Percentiles rank a stretch among this genome's conserved stretches.
These are phyloP conservation scores for Eremobia ochroleuca DNA, from an alignment of 2,888 invertebrate species.

Conservation along the genomic window DNA sequence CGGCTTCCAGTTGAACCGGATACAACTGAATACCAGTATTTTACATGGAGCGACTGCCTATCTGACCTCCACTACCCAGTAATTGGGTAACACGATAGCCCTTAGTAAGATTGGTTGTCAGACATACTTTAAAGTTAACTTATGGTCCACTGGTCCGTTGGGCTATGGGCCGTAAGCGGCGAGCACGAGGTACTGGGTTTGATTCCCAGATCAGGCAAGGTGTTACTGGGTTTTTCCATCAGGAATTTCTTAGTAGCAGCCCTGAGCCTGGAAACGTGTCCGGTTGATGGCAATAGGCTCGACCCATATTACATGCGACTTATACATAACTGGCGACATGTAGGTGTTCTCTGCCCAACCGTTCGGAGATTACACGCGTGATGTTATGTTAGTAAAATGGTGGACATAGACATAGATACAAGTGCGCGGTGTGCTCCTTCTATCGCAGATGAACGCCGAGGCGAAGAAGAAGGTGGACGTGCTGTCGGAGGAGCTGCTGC, in stretches of 20 bases:
- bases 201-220: background rate
- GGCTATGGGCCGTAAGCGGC: background rate
- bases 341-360: no score
- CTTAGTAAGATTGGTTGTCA: no score
- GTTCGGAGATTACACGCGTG: no score
- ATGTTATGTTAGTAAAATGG: no score
- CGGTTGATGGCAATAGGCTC: background rate
- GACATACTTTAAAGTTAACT: no score
- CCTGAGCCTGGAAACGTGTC: background rate
- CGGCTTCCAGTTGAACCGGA: no score
- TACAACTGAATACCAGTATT: no score
- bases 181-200: background rate
- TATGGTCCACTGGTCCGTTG: no score
- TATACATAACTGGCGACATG: no score
- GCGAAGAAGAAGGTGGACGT: conserved; percentile 88
- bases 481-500: conserved; percentile 85
- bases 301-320: background rate
- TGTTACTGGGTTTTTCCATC: background rate
- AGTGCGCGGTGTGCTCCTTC: background rate
- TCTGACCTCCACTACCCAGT: no score
- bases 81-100: no score
- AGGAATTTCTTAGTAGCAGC: background rate
- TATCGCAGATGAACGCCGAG: conserved; percentile 86
- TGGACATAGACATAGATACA: background rate
- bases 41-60: no score